phyloP scores from a whole-genome alignment of 1,140 invertebrate species.

The Pogonus chalceus region DNA sequence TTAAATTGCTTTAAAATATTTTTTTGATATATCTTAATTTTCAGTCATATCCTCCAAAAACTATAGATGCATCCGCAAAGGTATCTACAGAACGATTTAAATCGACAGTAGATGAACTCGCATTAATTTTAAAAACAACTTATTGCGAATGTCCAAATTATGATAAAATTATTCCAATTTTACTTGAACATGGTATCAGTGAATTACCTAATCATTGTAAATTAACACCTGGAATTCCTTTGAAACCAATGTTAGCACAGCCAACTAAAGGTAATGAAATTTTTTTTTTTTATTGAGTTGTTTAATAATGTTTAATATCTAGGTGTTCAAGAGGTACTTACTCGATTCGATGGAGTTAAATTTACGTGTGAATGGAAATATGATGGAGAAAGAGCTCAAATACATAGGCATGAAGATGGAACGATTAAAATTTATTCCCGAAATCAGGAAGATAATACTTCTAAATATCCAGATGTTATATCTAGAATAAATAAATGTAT shows the following conservation, averaged over 20 bases:
- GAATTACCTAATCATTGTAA: constrained; percentile 74
- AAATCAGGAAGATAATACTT: constrained; percentile 97
- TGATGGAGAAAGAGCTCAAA: constrained; percentile 96
- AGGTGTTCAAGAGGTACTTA: constrained; percentile 81
- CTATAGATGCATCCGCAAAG: constrained; percentile 50
- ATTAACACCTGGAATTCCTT: constrained; percentile 84
- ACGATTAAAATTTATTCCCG: constrained; percentile 81
- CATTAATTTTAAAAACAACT: constrained; percentile 80
- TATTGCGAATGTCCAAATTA: constrained; percentile 98
- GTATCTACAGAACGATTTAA: constrained; percentile 65
- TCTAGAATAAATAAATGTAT: constrained; percentile 53
- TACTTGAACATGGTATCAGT: constrained; percentile 72
- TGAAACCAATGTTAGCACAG: constrained; percentile 98
- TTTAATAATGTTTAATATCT: no score
- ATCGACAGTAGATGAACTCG: constrained; percentile 63
- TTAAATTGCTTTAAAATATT: no score
- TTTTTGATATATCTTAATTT: no score
- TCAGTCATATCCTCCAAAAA: constrained; percentile 47
- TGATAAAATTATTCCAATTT: constrained; percentile 70
- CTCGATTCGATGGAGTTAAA: constrained; percentile 79
- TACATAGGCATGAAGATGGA: constrained; percentile 61
- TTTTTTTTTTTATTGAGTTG: no score
- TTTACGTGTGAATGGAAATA: constrained; percentile 99
- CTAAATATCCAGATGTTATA: constrained; percentile 96
- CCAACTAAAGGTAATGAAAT: constrained; percentile 96